These are phyloP conservation scores for Sturnus vulgaris DNA, from an alignment of 2,113 vertebrate genomes.

Conservation along the genomic window DNA sequence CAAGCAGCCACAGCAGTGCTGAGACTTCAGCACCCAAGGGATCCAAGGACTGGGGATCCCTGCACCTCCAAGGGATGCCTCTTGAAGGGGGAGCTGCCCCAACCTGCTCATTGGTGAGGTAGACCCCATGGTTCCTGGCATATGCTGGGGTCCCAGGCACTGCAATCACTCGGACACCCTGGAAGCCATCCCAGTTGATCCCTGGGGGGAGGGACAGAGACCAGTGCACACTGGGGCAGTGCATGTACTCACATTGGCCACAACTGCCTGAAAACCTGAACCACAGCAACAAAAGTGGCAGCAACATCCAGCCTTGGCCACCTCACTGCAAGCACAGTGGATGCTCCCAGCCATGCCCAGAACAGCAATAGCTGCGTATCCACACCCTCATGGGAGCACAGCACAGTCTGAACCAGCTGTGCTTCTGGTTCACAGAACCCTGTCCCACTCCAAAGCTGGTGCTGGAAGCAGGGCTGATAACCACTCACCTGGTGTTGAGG, in stretches of 20 bases:
- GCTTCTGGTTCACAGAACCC: background rate
- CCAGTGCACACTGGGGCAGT: background rate
- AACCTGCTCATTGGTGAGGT: slow-evolving; percentile 80
- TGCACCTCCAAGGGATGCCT: background rate
- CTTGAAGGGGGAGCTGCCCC: background rate
- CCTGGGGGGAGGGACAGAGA: slow-evolving; percentile 54
- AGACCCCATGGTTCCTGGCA: slow-evolving; percentile 87
- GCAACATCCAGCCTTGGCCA: accelerated
- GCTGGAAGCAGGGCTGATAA: background rate
- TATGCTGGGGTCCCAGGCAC: slow-evolving; percentile 81
- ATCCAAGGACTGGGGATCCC: accelerated
- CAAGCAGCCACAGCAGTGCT: background rate
- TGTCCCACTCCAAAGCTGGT: accelerated
- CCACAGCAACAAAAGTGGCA: accelerated
- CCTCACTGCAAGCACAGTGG: accelerated
- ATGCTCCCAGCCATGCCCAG: accelerated
- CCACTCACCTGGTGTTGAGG: slow-evolving; percentile 74
- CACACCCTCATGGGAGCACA: accelerated
- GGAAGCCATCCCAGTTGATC: slow-evolving; percentile 82
- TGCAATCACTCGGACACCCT: slow-evolving; percentile 82
- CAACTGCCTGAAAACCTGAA: background rate
- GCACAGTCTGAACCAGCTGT: background rate
- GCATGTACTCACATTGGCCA: background rate
- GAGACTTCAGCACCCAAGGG: background rate
- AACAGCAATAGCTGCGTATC: accelerated